phyloP scores from a whole-genome alignment of 2,797 vertebrate genomes.

The Xenops minutus region DNA sequence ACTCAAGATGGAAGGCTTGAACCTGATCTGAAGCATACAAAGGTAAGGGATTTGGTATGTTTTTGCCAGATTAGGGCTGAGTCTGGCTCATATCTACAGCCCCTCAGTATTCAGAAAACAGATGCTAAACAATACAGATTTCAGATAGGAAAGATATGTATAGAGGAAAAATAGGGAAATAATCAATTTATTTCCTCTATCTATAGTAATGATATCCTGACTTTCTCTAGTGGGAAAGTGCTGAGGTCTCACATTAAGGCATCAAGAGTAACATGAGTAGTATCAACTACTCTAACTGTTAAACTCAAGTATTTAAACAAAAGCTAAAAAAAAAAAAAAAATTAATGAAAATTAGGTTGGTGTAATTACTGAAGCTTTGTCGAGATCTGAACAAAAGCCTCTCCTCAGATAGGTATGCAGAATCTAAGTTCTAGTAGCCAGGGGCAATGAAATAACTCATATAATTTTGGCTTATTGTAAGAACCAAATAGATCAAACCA shows the following conservation, averaged over 20 bases:
- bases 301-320: not conserved
- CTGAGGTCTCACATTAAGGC: not conserved
- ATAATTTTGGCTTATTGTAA: not conserved
- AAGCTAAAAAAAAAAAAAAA: not conserved
- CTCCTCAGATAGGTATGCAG: not conserved
- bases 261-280: not conserved
- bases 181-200: not conserved
- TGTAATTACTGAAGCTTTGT: not conserved
- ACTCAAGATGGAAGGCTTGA: not conserved
- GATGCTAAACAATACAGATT: not conserved
- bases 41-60: not conserved
- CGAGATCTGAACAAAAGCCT: conserved; percentile 6
- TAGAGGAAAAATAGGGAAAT: not conserved
- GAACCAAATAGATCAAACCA: not conserved
- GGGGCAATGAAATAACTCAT: not conserved
- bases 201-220: not conserved
- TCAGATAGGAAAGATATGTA: not conserved
- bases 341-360: not conserved
- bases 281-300: not conserved
- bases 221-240: not conserved
- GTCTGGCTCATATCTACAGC: not conserved
- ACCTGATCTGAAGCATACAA: not conserved
- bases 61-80: not conserved
- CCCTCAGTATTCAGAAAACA: not conserved
- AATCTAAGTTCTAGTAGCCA: not conserved